Base-by-base conservation (phyloP, 1,140 invertebrate species). In the Drosophila willistoni region DNA sequence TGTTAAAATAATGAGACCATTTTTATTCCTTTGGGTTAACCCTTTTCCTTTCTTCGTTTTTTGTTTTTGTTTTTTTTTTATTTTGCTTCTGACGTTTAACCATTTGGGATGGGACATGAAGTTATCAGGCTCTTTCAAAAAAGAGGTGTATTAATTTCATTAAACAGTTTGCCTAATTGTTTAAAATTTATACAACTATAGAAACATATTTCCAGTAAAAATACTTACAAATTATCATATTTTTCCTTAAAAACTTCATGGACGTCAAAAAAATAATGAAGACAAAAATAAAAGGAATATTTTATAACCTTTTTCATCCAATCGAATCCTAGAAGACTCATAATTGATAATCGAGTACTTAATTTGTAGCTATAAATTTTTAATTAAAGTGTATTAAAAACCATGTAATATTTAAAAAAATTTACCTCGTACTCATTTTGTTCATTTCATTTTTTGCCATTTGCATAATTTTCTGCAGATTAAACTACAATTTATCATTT, bases 401-500 rank as follows among this genome's bases (percentile, higher is more conserved):
- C 1, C 9, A 51, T 2, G 19, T 39, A 12, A 36, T 2, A 25
- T n/a, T n/a, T 13, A 12, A 19, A 9, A 2, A 25, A 57, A 7
- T 7, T 12, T 13, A 7, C 33, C n/a, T 22, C 17, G 1, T 36
- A 12, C 14, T 17, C 12, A 25, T 17, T 41, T 51, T 75, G 67
- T 25, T 56, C 63, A 68, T 73, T 79, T 73, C 42, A 54, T 68
- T 77, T 77, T 77, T 66, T 36, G 62, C 14, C 77, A 87, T 87
- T 87, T 89, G 80, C 84, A 87, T 87, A 87, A 87, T 87, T 84
- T 89, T 75, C 77, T 71, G 62, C 71, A 89, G 84, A 87, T 87
- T 87, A 87, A 87, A 89, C 71, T 87, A 84, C 84, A 89, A 87
- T 87, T 87, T 87, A 87, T 87, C 84, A 87, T 87, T 67, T 84